These are phyloP conservation scores for Daubentonia madagascariensis DNA, from an alignment of 2,113 vertebrate species.

Conservation along the genomic window DNA sequence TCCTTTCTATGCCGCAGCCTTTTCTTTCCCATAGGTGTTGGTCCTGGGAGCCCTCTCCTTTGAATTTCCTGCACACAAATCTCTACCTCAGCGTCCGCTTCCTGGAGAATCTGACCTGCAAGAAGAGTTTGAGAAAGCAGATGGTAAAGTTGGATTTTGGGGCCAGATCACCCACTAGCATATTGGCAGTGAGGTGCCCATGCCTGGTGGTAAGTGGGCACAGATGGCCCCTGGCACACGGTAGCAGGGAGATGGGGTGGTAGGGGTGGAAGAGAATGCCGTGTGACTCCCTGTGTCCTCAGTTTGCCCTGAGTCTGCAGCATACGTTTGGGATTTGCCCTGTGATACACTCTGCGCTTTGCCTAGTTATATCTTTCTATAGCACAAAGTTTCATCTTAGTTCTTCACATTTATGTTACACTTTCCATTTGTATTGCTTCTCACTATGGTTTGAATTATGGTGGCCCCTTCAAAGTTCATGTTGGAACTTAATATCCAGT, in stretches of 20 bases:
- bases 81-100: background rate
- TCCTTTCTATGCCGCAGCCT: background rate
- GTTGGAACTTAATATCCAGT: background rate
- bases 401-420: background rate
- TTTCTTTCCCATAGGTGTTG: background rate
- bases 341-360: background rate
- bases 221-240: too few species aligned
- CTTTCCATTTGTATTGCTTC: background rate
- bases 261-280: background rate
- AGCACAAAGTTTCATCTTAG: too few species aligned
- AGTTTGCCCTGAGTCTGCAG: background rate
- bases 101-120: background rate
- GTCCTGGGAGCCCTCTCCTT: background rate
- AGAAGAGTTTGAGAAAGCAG: background rate
- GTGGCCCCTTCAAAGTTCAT: background rate
- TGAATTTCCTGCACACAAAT: background rate
- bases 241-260: too few species aligned
- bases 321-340: background rate
- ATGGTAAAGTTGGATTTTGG: background rate
- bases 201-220: background rate
- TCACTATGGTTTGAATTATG: background rate
- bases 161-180: background rate
- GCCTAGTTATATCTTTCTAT: background rate
- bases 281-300: background rate
- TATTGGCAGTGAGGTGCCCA: background rate